These are phyloP conservation scores for Synanthedon vespiformis DNA, from an alignment of 2,888 invertebrate genomes.

Conservation along the genomic window DNA sequence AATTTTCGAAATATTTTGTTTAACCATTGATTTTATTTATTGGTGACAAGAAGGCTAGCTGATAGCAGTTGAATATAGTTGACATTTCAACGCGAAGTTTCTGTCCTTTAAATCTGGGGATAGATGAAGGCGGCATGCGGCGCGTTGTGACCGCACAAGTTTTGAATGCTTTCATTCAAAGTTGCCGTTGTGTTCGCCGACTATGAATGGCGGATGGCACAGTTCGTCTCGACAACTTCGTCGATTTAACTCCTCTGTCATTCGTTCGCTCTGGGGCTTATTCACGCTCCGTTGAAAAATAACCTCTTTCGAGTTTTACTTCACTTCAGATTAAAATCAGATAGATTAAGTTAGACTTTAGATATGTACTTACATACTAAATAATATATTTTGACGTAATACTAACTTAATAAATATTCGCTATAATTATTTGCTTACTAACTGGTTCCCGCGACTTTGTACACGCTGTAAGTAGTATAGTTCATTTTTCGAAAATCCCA, in stretches of 20 bases:
- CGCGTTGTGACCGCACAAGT: constrained; percentile 29
- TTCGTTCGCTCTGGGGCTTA: constrained; percentile 19
- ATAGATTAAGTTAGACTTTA: no score
- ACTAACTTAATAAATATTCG: no score
- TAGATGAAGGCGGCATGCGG: constrained; percentile 5
- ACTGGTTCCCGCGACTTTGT: no score
- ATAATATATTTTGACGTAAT: no score
- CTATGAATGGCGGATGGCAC: constrained; percentile 44
- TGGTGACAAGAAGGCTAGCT: no score
- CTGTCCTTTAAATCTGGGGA: neutral
- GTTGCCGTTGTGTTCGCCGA: constrained; percentile 28
- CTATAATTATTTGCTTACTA: no score
- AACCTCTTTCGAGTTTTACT: constrained; percentile 9
- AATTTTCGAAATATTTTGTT: no score
- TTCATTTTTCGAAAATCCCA: no score
- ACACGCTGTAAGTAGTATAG: no score
- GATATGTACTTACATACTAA: no score
- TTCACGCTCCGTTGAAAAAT: constrained; percentile 17
- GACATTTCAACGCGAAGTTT: constrained; percentile 2
- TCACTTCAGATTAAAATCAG: neutral
- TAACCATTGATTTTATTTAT: no score
- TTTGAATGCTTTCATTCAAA: constrained; percentile 54
- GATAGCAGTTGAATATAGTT: neutral
- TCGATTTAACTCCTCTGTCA: constrained; percentile 40
- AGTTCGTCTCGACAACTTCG: constrained; percentile 44